phyloP scores from a whole-genome alignment of 2,888 invertebrate genomes.

The Dicyrtoma fusca region DNA sequence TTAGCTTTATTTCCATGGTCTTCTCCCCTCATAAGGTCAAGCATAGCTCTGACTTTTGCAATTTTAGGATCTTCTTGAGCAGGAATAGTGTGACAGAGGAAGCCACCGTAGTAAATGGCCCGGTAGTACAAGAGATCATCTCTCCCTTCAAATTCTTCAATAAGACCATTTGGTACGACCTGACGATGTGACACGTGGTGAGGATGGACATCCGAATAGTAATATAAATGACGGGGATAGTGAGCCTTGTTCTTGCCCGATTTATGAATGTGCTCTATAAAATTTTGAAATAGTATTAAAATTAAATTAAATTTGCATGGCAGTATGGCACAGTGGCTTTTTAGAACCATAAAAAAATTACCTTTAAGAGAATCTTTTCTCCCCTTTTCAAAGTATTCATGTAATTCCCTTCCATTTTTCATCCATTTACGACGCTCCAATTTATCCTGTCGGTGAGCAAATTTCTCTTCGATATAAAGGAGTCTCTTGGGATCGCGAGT shows the following conservation, averaged over 20 bases:
- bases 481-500: constrained; percentile 62
- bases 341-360: constrained; percentile 3
- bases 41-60: constrained; percentile 41
- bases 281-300: not conserved
- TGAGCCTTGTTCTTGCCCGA: constrained; percentile 49
- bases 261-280: constrained; percentile 50
- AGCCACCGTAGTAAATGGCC: constrained; percentile 46
- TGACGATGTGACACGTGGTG: constrained; percentile 46
- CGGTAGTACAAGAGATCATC: constrained; percentile 52
- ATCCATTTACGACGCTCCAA: constrained; percentile 65
- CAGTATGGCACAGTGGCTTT: too few relatives aligned
- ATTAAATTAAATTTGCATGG: not conserved
- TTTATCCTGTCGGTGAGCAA: constrained; percentile 69
- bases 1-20: constrained; percentile 37
- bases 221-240: constrained; percentile 49
- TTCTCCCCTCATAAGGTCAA: constrained; percentile 48
- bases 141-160: constrained; percentile 52
- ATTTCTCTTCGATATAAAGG: constrained; percentile 65
- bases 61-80: constrained; percentile 41
- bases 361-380: constrained; percentile 69
- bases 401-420: constrained; percentile 63
- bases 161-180: constrained; percentile 48
- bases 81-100: constrained; percentile 48
- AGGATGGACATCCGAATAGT: constrained; percentile 50
- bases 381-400: constrained; percentile 69